These are phyloP conservation scores for Nycteola revayana DNA, from an alignment of 2,888 invertebrate species.

Conservation along the genomic window DNA sequence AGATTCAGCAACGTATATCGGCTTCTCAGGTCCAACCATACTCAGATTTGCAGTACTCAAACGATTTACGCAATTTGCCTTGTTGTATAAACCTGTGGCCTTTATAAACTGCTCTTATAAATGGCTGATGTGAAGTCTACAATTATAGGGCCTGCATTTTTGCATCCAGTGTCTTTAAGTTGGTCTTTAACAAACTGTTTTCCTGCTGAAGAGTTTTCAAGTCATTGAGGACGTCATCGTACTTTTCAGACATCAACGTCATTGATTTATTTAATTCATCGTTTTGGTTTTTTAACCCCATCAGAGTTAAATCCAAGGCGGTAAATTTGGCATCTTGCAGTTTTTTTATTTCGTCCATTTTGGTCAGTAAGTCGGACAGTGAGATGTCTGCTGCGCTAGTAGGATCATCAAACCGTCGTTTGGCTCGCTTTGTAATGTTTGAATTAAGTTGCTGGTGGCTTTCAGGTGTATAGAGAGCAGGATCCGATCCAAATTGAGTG, in stretches of 20 bases:
- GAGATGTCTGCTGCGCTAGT: conserved; percentile 1
- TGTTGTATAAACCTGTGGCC: conserved; percentile 2
- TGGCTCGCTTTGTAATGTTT: conserved; percentile 1
- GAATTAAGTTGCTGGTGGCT: neutral
- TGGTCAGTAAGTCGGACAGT: conserved; percentile 1
- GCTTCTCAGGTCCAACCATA: conserved; percentile 4
- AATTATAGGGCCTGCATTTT: conserved; percentile 6
- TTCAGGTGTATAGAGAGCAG: conserved; percentile 1
- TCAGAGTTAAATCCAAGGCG: conserved; percentile 1
- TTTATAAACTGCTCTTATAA: conserved; percentile 5
- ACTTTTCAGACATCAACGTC: conserved; percentile 1
- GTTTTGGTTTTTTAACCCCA: conserved; percentile 3
- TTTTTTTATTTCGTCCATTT: conserved; percentile 4
- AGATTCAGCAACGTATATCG: conserved; percentile 7
- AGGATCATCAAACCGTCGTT: conserved; percentile 2
- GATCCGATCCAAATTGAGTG: conserved; percentile 4
- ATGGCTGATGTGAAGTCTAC: conserved; percentile 6
- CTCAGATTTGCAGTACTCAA: conserved; percentile 2
- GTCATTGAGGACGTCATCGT: conserved; percentile 7
- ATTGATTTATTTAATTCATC: conserved; percentile 4
- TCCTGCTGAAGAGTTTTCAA: conserved; percentile 4
- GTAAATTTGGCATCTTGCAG: conserved; percentile 5
- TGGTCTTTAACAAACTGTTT: conserved; percentile 2
- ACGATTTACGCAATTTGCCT: neutral
- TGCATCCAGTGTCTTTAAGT: conserved; percentile 2